phyloP scores from a whole-genome alignment of 2,888 invertebrate species.

The Leptothorax acervorum region DNA sequence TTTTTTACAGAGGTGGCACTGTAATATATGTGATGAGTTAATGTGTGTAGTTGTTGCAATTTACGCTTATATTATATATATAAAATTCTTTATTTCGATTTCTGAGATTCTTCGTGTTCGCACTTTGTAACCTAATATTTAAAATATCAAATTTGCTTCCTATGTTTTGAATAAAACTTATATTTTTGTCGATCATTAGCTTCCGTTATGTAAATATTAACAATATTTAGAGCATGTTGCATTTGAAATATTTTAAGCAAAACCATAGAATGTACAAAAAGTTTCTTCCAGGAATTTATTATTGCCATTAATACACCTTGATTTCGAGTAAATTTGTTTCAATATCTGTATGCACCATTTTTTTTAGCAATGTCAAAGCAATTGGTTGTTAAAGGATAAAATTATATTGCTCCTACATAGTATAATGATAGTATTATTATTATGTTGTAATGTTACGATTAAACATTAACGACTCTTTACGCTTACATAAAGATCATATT shows the following conservation, averaged over 20 bases:
- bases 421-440: conserved; percentile 62
- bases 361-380: conserved; percentile 39
- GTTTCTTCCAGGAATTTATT: conserved; percentile 54
- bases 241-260: conserved; percentile 36
- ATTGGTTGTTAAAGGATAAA: conserved; percentile 49
- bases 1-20: conserved; percentile 59
- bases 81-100: conserved; percentile 59
- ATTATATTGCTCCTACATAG: conserved; percentile 51
- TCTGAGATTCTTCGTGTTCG: conserved; percentile 57
- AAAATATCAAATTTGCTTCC: conserved; percentile 57
- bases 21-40: conserved; percentile 65
- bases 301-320: conserved; percentile 35
- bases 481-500: conserved; percentile 58
- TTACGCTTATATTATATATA: conserved; percentile 51
- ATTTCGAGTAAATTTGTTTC: conserved; percentile 52
- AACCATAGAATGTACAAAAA: conserved; percentile 13
- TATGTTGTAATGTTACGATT: conserved; percentile 59
- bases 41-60: conserved; percentile 60
- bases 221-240: conserved; percentile 34
- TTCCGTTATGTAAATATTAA: conserved; percentile 56
- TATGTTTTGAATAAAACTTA: conserved; percentile 55
- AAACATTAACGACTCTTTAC: conserved; percentile 62
- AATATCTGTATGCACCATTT: conserved; percentile 41
- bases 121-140: conserved; percentile 60
- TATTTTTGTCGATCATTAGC: conserved; percentile 53